These are phyloP conservation scores for Caenorhabditis wallacei DNA, from an alignment of 2,888 invertebrate genomes.

Conservation along the genomic window DNA sequence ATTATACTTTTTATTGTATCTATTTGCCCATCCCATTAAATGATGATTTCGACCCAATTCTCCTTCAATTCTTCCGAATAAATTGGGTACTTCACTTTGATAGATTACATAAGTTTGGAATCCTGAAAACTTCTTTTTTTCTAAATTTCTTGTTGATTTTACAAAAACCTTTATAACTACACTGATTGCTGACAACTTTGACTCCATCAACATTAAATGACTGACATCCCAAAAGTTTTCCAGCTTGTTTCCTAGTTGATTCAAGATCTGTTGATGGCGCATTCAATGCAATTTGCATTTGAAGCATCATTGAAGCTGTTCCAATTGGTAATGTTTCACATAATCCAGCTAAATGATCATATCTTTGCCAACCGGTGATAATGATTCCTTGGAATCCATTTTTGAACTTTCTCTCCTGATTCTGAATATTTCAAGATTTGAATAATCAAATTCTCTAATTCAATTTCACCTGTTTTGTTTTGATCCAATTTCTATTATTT, in stretches of 20 bases:
- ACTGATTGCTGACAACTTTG: constrained; percentile 55
- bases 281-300: constrained; percentile 71
- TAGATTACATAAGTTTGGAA: constrained; percentile 68
- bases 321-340: constrained; percentile 85
- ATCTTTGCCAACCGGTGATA: constrained; percentile 85
- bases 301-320: constrained; percentile 77
- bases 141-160: constrained; percentile 1
- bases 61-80: constrained; percentile 57
- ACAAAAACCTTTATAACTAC: constrained; percentile 43
- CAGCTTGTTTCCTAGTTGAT: constrained; percentile 57
- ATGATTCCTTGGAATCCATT: constrained; percentile 84
- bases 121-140: constrained; percentile 59
- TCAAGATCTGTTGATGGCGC: constrained; percentile 50
- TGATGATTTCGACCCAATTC: constrained; percentile 73
- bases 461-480: constrained; percentile 66
- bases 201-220: constrained; percentile 64
- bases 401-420: constrained; percentile 69
- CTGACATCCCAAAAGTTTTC: constrained; percentile 64
- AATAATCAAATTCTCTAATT: neutral
- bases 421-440: constrained; percentile 34
- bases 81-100: constrained; percentile 67
- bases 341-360: constrained; percentile 85
- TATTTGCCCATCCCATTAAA: constrained; percentile 77
- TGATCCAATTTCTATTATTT: constrained; percentile 84
- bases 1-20: constrained; percentile 73